A percentile compares a stretch with the other conserved stretches of the same genome.
Evolutionary conservation across 2,888 invertebrate genomes (phyloP).

Genomic region (Mayetiola destructor): DNA sequence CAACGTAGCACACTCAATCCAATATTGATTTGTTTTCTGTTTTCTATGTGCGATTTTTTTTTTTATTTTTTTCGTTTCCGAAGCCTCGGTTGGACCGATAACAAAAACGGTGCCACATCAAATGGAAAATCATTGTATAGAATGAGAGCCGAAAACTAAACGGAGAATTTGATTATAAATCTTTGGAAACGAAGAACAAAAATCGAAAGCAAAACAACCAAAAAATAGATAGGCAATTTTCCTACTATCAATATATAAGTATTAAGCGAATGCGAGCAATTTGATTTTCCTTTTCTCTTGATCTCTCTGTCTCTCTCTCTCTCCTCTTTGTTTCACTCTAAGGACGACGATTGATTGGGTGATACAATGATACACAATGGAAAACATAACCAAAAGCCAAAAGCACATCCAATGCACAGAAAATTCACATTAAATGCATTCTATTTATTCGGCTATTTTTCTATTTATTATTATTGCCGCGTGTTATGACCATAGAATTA

Average conservation of each 20-base stretch:
- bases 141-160: slow-evolving; percentile 6
- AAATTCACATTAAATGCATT: slow-evolving; percentile 8
- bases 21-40: no score
- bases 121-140: not conserved
- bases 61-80: no score
- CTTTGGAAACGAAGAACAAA: not conserved
- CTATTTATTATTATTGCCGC: slow-evolving; percentile 9
- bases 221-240: not conserved
- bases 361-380: not conserved
- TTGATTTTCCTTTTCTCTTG: not conserved
- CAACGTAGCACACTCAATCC: not conserved
- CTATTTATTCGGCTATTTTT: not conserved
- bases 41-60: no score
- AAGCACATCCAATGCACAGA: not conserved
- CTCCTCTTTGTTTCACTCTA: not conserved
- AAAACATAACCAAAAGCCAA: not conserved
- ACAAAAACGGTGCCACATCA: not conserved
- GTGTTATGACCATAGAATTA: slow-evolving; percentile 3
- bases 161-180: slow-evolving; percentile 10
- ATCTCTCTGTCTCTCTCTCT: not conserved
- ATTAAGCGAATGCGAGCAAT: not conserved
- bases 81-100: not conserved
- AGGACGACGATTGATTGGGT: not conserved
- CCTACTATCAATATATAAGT: not conserved
- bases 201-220: not conserved